Evolutionary conservation across 2,113 vertebrate genomes (phyloP), one percentile per base, ranked within the genome.

Genomic region (Cavia aperea): DNA sequence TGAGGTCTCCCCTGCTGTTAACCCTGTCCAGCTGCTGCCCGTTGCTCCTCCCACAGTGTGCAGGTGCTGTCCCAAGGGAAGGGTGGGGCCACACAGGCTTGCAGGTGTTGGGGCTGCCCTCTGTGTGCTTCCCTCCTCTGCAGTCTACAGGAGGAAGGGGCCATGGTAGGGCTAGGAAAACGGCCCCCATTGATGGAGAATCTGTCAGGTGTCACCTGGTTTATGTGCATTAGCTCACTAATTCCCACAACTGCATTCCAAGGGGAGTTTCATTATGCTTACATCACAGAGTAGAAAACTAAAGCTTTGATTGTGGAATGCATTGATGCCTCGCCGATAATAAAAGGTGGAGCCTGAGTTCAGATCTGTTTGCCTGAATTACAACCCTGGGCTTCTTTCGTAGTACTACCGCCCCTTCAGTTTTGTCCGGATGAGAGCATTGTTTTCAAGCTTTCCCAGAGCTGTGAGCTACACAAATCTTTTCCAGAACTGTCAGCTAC

Each of bases 131-230:
- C 23, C 56, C 8, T 89, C 49, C 23, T n/a, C 46, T 79, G 36
- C 39, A 75, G 51, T 79, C 58, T 82, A 60, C n/a, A 56, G 51
- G 68, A 88, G 16, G 81, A 92, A 95, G 79, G 89, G 86, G 26
- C 23, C 58, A 73, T 39, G 54, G 62, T 5, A 78, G 62, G 65
- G 65, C 39, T 90, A 31, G 78, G 54, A 49, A 89, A 81, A 81
- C 10, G 39, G 36, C 23, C 84, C n/a, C 33, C 23, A 33, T 86
- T 92, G 65, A 79, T 10, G 3, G 5, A 65, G 29, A 65, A 51
- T 70, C 75, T 91, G 39, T 66, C 56, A 85, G 56, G n/a, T 85
- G 65, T 60, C 60, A 78, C 33, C 24, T 72, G 46, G 39, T 51
- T 94, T 81, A 43, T 1, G n/a, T 19, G 10, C 18, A 70, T 58